phyloP scores from a whole-genome alignment of 2,113 vertebrate genomes.

The Dunckerocampus dactyliophorus region DNA sequence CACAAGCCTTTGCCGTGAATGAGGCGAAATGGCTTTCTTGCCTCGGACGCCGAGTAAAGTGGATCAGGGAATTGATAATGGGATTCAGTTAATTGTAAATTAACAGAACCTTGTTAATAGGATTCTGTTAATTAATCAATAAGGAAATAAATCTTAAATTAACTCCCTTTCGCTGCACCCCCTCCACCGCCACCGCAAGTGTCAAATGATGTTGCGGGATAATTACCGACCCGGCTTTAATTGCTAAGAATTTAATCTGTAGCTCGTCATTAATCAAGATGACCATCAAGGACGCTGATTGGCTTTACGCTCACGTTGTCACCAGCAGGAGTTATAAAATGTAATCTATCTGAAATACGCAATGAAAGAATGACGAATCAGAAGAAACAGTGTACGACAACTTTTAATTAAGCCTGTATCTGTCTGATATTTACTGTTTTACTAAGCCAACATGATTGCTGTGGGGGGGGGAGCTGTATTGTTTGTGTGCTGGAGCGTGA shows the following conservation, averaged over 20 bases:
- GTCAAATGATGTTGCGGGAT: constrained; percentile 53
- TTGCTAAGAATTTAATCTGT: constrained; percentile 46
- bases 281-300: constrained; percentile 50
- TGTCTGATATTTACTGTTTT: too few relatives aligned
- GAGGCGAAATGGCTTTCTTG: constrained; percentile 54
- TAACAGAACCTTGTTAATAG: constrained; percentile 67
- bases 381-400: too few relatives aligned
- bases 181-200: constrained; percentile 14
- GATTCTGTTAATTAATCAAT: constrained; percentile 65
- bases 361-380: not conserved
- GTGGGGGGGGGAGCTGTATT: too few relatives aligned
- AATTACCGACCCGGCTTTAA: constrained; percentile 53
- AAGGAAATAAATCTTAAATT: constrained; percentile 12
- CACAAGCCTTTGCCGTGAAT: constrained; percentile 52
- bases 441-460: too few relatives aligned
- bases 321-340: constrained; percentile 29
- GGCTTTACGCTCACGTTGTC: constrained; percentile 29
- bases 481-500: not conserved
- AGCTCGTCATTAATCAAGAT: constrained; percentile 56
- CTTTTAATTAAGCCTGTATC: too few relatives aligned
- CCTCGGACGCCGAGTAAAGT: constrained; percentile 45
- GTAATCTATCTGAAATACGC: constrained; percentile 4
- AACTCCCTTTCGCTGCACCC: constrained; percentile 31
- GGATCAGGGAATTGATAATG: constrained; percentile 55
- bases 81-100: constrained; percentile 69